Conservation (phyloP, 2,888 invertebrate genomes). For the Theristus sp. region DNA sequence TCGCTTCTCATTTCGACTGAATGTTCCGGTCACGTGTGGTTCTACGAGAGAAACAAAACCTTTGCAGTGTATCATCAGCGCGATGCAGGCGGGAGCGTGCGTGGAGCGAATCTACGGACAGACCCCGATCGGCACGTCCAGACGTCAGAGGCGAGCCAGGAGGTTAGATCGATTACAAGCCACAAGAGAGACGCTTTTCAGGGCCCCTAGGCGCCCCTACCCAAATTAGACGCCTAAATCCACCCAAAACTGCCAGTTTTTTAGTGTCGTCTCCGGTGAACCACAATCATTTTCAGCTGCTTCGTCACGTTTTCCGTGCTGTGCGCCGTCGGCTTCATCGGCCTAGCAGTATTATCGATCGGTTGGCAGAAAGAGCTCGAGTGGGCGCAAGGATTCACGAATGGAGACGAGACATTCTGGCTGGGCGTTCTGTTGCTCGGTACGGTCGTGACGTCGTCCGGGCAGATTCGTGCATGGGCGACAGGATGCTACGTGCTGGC, state of each 20-base stretch:
- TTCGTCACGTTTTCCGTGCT: background rate
- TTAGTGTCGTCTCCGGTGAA: too few species aligned
- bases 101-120: background rate
- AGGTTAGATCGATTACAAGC: too few species aligned
- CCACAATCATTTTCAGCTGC: background rate
- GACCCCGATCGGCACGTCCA: too few species aligned
- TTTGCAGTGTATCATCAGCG: background rate
- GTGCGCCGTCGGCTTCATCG: background rate
- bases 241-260: too few species aligned
- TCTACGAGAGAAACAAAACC: too few species aligned
- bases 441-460: background rate
- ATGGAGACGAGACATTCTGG: background rate
- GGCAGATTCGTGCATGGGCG: conserved; percentile 11
- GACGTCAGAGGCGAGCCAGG: too few species aligned
- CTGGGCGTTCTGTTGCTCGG: background rate
- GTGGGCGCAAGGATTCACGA: background rate
- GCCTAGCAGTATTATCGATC: background rate
- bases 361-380: background rate
- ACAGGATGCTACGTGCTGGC: conserved; percentile 19
- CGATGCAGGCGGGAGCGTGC: background rate
- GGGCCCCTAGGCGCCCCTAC: too few species aligned
- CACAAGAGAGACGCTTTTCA: too few species aligned
- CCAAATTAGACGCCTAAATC: too few species aligned
- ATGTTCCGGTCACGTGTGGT: too few species aligned
- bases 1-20: too few species aligned